Percentiles rank a stretch among this genome's conserved stretches.
Evolutionary conservation across 2,113 vertebrate genomes (phyloP).

Genomic region (Catharus bicknelli): DNA sequence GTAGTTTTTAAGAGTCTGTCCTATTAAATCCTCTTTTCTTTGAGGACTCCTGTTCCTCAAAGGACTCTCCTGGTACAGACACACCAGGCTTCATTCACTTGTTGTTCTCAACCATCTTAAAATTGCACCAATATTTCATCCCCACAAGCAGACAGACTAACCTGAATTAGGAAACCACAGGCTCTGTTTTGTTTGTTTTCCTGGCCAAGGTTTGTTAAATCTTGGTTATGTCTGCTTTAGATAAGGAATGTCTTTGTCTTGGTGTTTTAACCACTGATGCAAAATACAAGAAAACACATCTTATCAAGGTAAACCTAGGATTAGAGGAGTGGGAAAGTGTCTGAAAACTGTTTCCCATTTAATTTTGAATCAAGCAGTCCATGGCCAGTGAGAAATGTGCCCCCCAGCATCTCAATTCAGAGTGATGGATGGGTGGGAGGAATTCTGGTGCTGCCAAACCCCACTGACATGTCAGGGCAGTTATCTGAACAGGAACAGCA

Average conservation of each 20-base stretch:
- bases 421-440: background rate
- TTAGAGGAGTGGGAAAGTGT: background rate
- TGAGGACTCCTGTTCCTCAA: background rate
- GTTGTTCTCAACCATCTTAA: background rate
- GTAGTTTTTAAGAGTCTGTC: background rate
- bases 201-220: background rate
- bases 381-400: slow-evolving; percentile 14
- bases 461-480: background rate
- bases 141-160: background rate
- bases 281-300: background rate
- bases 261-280: background rate
- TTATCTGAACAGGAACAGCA: background rate
- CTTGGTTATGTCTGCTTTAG: background rate
- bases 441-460: background rate
- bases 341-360: background rate
- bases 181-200: background rate
- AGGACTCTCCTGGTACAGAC: background rate
- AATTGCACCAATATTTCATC: background rate
- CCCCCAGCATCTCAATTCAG: background rate
- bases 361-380: background rate
- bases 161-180: background rate
- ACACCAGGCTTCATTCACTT: background rate
- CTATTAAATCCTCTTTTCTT: background rate
- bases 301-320: background rate
- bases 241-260: background rate